Evolutionary conservation across 1,140 invertebrate genomes (phyloP).

Genomic region (Hesperophylax magnus): DNA sequence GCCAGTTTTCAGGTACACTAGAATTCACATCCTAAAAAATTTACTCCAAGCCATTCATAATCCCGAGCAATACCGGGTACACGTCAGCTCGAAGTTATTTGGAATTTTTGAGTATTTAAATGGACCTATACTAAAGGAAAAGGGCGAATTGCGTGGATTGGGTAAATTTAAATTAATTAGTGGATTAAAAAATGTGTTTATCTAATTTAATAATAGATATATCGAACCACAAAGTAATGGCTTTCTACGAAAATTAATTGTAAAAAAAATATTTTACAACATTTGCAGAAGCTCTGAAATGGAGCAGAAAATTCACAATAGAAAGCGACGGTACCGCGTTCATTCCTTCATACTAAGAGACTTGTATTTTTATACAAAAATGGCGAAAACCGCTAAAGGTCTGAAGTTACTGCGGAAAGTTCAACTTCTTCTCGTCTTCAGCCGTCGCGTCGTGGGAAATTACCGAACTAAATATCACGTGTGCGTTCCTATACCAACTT

Average conservation of each 20-base stretch:
- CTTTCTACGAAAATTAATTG: not conserved
- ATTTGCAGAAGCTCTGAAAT: not conserved
- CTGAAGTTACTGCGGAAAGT: constrained; percentile 4
- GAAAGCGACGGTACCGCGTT: not conserved
- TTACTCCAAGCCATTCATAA: too few species aligned
- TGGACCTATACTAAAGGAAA: too few species aligned
- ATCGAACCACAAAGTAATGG: not conserved
- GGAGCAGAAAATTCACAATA: not conserved
- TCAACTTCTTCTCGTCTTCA: not conserved
- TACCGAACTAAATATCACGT: constrained; percentile 1
- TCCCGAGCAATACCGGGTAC: too few species aligned
- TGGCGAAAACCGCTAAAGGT: constrained; percentile 16
- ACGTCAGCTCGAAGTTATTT: too few species aligned
- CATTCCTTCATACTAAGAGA: not conserved
- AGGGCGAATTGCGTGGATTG: too few species aligned
- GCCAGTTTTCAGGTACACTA: too few species aligned
- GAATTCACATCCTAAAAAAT: too few species aligned
- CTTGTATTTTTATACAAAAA: constrained; percentile 32
- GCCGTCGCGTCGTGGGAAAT: constrained; percentile 26
- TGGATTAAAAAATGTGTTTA: too few species aligned
- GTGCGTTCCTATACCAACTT: not conserved
- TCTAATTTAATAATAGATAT: not conserved
- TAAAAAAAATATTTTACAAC: not conserved
- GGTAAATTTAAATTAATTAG: too few species aligned
- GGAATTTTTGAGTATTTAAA: too few species aligned